Conservation (phyloP, 2,888 invertebrate species). For the Venusia cambrica region DNA sequence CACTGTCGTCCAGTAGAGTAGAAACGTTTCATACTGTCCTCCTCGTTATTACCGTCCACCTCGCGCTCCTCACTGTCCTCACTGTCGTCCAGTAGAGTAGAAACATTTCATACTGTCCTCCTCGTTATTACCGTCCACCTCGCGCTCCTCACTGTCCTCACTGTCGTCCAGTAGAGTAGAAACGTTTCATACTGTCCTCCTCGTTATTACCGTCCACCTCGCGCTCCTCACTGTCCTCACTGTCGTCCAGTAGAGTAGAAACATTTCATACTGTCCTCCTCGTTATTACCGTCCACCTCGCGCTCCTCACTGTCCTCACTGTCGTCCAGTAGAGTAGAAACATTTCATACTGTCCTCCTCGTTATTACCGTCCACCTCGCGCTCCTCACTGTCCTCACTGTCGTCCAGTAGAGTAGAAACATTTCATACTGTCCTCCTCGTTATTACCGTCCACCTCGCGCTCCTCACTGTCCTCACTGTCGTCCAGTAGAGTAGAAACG, state of each 20-base stretch:
- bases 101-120: constrained; percentile 19
- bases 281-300: constrained; percentile 15
- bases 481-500: constrained; percentile 10
- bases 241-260: constrained; percentile 10
- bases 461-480: too few relatives aligned
- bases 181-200: constrained; percentile 21
- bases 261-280: constrained; percentile 21
- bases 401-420: constrained; percentile 10
- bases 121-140: constrained; percentile 16
- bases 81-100: constrained; percentile 11
- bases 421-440: constrained; percentile 19
- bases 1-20: constrained; percentile 10
- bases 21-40: constrained; percentile 19
- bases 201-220: constrained; percentile 15
- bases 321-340: constrained; percentile 10
- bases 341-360: constrained; percentile 20
- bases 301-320: too few relatives aligned
- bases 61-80: too few relatives aligned
- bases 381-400: too few relatives aligned
- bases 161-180: constrained; percentile 10
- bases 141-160: too few relatives aligned
- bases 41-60: constrained; percentile 16
- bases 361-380: constrained; percentile 15
- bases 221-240: too few relatives aligned
- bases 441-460: constrained; percentile 16